phyloP scores from a whole-genome alignment of 2,888 invertebrate genomes.

The Hypomecis punctinalis region DNA sequence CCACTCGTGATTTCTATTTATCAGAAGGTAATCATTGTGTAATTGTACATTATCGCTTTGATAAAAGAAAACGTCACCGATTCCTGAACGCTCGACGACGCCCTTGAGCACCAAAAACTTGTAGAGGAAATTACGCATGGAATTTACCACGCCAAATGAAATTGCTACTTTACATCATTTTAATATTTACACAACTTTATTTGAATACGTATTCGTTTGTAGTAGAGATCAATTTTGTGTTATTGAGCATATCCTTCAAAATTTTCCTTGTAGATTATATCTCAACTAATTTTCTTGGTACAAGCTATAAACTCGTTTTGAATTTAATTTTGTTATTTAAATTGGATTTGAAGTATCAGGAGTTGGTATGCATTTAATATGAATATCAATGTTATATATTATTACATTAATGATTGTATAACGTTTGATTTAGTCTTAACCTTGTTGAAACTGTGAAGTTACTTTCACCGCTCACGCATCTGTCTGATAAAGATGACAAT shows the following conservation, averaged over 20 bases:
- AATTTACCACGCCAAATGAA: constrained; percentile 2
- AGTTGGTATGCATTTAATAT: background rate
- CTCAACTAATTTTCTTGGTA: background rate
- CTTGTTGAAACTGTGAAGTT: background rate
- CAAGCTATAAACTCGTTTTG: background rate
- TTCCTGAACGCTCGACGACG: constrained; percentile 22
- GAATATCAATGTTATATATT: background rate
- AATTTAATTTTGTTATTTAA: background rate
- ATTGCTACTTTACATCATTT: background rate
- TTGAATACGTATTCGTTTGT: background rate
- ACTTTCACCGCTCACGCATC: background rate
- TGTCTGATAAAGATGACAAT: too few species aligned
- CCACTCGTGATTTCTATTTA: constrained; percentile 12
- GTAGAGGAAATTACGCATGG: constrained; percentile 24
- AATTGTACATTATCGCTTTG: constrained; percentile 30
- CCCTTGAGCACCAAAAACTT: constrained; percentile 24
- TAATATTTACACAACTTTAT: background rate
- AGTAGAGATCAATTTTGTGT: background rate
- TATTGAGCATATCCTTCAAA: background rate
- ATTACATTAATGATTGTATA: background rate
- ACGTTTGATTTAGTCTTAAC: constrained; percentile 1
- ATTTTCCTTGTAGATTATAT: constrained; percentile 6
- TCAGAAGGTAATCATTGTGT: constrained; percentile 31
- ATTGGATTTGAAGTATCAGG: background rate
- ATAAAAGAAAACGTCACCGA: constrained; percentile 25